These are phyloP conservation scores for Chrysaora quinquecirrha DNA, from an alignment of 30 jellyfish, hydroid and myxozoan species.

Conservation along the genomic window DNA sequence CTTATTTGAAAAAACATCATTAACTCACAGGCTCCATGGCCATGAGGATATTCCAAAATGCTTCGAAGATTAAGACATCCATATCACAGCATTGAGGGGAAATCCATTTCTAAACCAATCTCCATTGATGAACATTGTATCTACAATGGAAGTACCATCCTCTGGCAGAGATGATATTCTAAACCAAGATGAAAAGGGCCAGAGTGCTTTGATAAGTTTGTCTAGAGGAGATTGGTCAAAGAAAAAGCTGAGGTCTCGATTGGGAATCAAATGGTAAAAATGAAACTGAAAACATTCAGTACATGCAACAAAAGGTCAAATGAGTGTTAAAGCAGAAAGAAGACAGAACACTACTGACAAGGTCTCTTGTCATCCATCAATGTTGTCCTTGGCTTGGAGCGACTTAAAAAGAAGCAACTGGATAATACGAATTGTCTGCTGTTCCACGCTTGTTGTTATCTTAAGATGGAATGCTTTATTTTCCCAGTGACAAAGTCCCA, in stretches of 20 bases:
- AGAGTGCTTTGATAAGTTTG: conserved; percentile 8
- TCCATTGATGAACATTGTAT: conserved; percentile 5
- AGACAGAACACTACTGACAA: conserved; percentile 7
- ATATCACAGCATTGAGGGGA: background rate
- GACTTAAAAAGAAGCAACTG: conserved; percentile 13
- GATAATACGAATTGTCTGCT: conserved; percentile 21
- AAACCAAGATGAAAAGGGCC: conserved; percentile 16
- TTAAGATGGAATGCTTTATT: conserved; percentile 17
- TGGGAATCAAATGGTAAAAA: conserved; percentile 22
- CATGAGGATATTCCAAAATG: background rate
- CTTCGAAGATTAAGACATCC: background rate
- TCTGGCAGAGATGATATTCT: background rate
- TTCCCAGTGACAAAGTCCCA: conserved; percentile 7
- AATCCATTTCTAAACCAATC: background rate
- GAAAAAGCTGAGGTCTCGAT: conserved; percentile 31
- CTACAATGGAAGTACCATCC: conserved; percentile 7
- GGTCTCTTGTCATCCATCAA: conserved; percentile 26
- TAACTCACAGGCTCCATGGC: background rate
- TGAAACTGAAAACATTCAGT: conserved; percentile 4
- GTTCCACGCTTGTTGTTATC: conserved; percentile 25
- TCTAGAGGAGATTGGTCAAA: conserved; percentile 4
- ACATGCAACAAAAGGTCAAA: background rate
- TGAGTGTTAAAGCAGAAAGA: conserved; percentile 4
- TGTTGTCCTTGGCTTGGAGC: conserved; percentile 13
- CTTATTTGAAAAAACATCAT: background rate